Percentiles rank a stretch among this genome's conserved stretches.
These are phyloP conservation scores for Cyprinodon diabolis DNA, from an alignment of 2,797 vertebrate genomes.

Conservation along the genomic window DNA sequence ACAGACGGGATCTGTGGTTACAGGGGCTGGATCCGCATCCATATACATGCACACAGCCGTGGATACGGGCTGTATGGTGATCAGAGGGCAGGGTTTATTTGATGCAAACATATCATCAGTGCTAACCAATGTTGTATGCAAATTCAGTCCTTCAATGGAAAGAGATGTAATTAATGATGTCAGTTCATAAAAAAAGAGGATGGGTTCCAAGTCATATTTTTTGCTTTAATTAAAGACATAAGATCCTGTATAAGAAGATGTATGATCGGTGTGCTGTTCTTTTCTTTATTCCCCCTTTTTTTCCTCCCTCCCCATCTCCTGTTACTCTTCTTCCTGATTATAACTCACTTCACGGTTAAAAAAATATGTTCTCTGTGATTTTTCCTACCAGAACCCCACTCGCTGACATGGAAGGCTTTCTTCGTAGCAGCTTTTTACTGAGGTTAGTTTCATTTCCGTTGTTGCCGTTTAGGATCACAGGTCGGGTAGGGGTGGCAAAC, in stretches of 20 bases:
- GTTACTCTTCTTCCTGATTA: slow-evolving; percentile 62
- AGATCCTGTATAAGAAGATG: slow-evolving; percentile 70
- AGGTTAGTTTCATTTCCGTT: slow-evolving; percentile 85
- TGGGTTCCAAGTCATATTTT: slow-evolving; percentile 65
- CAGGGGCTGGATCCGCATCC: slow-evolving; percentile 62
- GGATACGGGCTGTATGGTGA: slow-evolving; percentile 78
- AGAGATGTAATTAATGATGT: slow-evolving; percentile 82
- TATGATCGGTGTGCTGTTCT: slow-evolving; percentile 68
- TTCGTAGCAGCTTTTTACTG: slow-evolving; percentile 89
- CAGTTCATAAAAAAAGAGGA: slow-evolving; percentile 75
- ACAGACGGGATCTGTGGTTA: slow-evolving; percentile 63
- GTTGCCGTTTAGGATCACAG: slow-evolving; percentile 73
- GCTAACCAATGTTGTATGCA: slow-evolving; percentile 83
- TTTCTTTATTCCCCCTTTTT: slow-evolving; percentile 48
- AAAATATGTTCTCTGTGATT: slow-evolving; percentile 86
- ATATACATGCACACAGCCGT: slow-evolving; percentile 69
- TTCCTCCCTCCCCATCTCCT: slow-evolving; percentile 34
- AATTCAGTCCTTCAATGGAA: slow-evolving; percentile 79
- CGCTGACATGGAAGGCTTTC: slow-evolving; percentile 88
- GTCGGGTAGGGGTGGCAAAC: slow-evolving; percentile 56
- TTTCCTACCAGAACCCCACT: slow-evolving; percentile 86
- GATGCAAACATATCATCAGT: slow-evolving; percentile 90
- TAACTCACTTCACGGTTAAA: slow-evolving; percentile 76
- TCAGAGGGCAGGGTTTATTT: slow-evolving; percentile 87
- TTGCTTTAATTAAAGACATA: slow-evolving; percentile 78